These are phyloP conservation scores for Penaeus japonicus DNA, from an alignment of 1,140 invertebrate genomes.

Conservation along the genomic window DNA sequence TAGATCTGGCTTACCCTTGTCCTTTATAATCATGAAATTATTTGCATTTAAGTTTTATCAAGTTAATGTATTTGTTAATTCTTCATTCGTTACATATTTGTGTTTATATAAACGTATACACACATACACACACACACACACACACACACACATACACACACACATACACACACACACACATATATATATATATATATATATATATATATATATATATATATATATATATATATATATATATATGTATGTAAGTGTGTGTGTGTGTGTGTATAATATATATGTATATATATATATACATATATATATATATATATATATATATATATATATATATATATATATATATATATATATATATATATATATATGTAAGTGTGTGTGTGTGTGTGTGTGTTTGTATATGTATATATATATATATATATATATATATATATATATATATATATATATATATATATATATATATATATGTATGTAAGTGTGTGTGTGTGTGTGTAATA, in stretches of 20 bases:
- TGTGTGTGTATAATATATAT: background rate
- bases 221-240: constrained; percentile 20
- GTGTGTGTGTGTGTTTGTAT: too few species aligned
- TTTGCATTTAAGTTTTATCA: background rate
- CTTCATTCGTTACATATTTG: too few species aligned
- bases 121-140: background rate
- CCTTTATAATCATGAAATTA: too few species aligned
- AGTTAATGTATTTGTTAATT: background rate
- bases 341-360: background rate
- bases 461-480: too few species aligned
- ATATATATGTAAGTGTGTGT: background rate
- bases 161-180: background rate
- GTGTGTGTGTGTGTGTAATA: too few species aligned
- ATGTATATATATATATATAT: too few species aligned
- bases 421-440: too few species aligned
- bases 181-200: background rate
- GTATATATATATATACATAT: background rate
- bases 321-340: background rate
- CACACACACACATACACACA: background rate
- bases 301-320: background rate
- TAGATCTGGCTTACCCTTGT: too few species aligned
- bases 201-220: constrained; percentile 14
- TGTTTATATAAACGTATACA: background rate
- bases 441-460: too few species aligned
- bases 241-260: background rate